Evolutionary conservation across 2,113 vertebrate species (phyloP).

Genomic region (Benitochromis conjunctus): DNA sequence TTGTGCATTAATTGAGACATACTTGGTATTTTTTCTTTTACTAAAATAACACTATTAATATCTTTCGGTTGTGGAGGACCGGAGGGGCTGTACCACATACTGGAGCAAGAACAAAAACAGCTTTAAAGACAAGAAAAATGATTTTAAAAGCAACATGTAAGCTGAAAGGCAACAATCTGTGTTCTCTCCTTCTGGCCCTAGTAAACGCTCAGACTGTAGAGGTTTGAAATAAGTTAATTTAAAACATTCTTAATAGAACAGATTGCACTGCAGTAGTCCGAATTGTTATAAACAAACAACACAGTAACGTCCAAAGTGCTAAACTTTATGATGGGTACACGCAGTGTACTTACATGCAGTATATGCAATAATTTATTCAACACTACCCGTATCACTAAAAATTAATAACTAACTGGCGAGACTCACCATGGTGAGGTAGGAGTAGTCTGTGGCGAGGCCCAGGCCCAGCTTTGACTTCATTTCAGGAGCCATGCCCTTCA

Average conservation of each 20-base stretch:
- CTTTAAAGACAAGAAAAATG: neutral
- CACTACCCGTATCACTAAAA: neutral
- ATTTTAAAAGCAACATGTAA: neutral
- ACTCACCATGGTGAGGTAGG: conserved; percentile 92
- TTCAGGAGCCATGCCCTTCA: conserved; percentile 89
- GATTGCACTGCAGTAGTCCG: neutral
- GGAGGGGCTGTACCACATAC: neutral
- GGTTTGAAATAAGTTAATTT: neutral
- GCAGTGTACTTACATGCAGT: neutral
- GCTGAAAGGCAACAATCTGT: fast-evolving
- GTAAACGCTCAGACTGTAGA: neutral
- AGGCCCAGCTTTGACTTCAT: conserved; percentile 90
- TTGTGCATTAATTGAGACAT: neutral
- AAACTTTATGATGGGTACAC: neutral
- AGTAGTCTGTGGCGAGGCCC: conserved; percentile 86
- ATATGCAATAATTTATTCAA: neutral
- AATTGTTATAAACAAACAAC: neutral
- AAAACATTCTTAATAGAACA: neutral
- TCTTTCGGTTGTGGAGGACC: fast-evolving
- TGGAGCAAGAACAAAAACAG: neutral
- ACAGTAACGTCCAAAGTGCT: fast-evolving
- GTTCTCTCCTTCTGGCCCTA: fast-evolving
- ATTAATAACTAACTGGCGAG: neutral
- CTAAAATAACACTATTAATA: neutral
- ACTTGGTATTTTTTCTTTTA: neutral